These are phyloP conservation scores for Acanthurus tractus DNA, from an alignment of 2,797 vertebrate species.

Conservation along the genomic window DNA sequence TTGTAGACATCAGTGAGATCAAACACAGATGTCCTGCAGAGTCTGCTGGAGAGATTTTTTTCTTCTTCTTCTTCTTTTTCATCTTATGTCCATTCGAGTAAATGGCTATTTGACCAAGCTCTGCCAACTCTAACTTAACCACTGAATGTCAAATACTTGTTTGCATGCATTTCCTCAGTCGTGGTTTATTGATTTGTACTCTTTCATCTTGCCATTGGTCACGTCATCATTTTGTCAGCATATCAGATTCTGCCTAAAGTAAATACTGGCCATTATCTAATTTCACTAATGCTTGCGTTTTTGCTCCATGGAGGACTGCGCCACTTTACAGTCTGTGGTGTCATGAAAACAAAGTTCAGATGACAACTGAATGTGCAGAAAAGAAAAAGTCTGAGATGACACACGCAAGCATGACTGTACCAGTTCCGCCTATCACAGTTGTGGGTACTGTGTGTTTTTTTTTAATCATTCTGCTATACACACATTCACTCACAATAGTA, in stretches of 20 bases:
- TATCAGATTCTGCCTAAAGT: constrained; percentile 73
- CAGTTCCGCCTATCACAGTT: too few relatives aligned
- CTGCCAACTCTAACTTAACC: constrained; percentile 31
- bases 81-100: constrained; percentile 6
- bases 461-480: neutral
- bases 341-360: constrained; percentile 45
- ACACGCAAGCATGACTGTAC: constrained; percentile 10
- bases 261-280: constrained; percentile 59
- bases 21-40: constrained; percentile 24
- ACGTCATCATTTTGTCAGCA: constrained; percentile 63
- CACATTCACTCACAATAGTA: neutral
- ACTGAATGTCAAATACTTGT: constrained; percentile 48
- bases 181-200: constrained; percentile 61
- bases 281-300: constrained; percentile 71
- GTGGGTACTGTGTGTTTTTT: too few relatives aligned
- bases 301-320: constrained; percentile 17
- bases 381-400: constrained; percentile 3
- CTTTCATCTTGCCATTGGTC: constrained; percentile 47
- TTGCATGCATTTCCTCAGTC: constrained; percentile 45
- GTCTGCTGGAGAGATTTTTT: constrained; percentile 11
- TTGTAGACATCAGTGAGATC: constrained; percentile 29
- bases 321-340: constrained; percentile 32
- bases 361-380: constrained; percentile 26
- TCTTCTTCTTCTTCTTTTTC: too few relatives aligned
- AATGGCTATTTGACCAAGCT: constrained; percentile 27